Evolutionary conservation across 2,797 vertebrate genomes (phyloP), one percentile per base, ranked within the genome.

Genomic region (Manis pentadactyla): DNA sequence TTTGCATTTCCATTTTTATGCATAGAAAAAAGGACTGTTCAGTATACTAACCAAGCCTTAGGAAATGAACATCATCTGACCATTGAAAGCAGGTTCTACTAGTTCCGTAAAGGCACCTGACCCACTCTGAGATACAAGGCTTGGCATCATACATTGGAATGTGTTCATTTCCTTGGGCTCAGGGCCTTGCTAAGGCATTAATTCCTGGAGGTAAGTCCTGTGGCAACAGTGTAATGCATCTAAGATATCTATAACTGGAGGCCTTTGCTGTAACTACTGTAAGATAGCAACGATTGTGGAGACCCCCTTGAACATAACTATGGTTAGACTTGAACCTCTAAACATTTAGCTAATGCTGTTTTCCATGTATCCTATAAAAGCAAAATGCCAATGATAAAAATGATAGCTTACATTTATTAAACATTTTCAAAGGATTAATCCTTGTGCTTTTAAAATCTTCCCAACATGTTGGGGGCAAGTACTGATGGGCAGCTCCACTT

Each of bases 1-100:
- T 96, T 96, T 90, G 86, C 53, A 64, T 97, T 97, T 97, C 81
- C 90, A 96, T 94, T 94, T 94, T 95, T 78, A 97, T 86, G 84
- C 79, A 87, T 73, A 69, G 68, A 90, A 94, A 83, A 90, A 90
- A 95, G 37, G 46, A 42, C 31, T 27, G 15, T 29, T 77, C 29
- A 0, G 37, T 71, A 68, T 17, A 55, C 64, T 79, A 61, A 85
- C 21, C 18, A 21, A 53, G 68, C 64, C 79, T 86, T 87, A 82
- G 91, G 94, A 96, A 96, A 96, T 84, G 88, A 97, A 87, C 69
- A 92, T 87, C 79, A 96, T 83, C 87, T 95, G 75, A 34, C 68
- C 89, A 87, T 96, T 94, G 92, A 95, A 95, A 96, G 77, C 87
- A 74, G 75, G 90, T 90, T 96, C 71, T 90, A 29, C 57, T 51